Evolutionary conservation across 2,113 vertebrate genomes (phyloP).

Genomic region (Hirundichthys speculiger): DNA sequence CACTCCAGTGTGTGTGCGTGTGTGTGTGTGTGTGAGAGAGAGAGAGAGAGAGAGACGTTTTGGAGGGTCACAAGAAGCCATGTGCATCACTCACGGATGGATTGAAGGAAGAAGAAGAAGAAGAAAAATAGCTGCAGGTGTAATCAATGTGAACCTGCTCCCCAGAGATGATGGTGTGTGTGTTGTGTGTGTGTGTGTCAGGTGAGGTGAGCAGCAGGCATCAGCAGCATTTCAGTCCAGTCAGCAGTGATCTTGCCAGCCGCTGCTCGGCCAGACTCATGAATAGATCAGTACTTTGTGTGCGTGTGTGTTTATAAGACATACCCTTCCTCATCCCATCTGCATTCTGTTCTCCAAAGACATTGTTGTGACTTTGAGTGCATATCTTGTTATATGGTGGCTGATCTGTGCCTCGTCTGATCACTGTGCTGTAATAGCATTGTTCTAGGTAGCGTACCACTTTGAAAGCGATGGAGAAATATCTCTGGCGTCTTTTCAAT

Average conservation of each 20-base stretch:
- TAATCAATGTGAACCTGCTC: conserved; percentile 70
- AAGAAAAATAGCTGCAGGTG: conserved; percentile 73
- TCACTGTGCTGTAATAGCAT: no score
- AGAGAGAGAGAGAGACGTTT: background rate
- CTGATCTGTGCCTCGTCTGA: conserved; percentile 1
- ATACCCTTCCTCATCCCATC: conserved; percentile 19
- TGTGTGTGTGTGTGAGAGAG: background rate
- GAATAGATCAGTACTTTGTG: conserved; percentile 68
- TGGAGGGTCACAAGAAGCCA: conserved; percentile 13
- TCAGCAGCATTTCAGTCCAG: conserved; percentile 75
- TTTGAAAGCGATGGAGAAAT: no score
- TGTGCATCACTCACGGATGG: conserved; percentile 57
- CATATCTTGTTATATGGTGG: conserved; percentile 6
- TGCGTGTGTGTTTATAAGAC: conserved; percentile 18
- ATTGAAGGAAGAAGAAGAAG: conserved; percentile 69
- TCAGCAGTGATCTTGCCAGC: conserved; percentile 74
- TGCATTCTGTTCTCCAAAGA: conserved; percentile 25
- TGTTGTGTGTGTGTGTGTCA: conserved; percentile 31
- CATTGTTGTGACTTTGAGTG: conserved; percentile 1
- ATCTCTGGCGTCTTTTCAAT: no score
- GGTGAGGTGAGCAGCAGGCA: conserved; percentile 68
- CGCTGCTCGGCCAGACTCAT: conserved; percentile 56
- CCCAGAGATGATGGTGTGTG: conserved; percentile 21
- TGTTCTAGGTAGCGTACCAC: no score
- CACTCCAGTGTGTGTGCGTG: conserved; percentile 4